Conservation (phyloP, 2,113 vertebrate species). For the Eretmochelys imbricata region DNA sequence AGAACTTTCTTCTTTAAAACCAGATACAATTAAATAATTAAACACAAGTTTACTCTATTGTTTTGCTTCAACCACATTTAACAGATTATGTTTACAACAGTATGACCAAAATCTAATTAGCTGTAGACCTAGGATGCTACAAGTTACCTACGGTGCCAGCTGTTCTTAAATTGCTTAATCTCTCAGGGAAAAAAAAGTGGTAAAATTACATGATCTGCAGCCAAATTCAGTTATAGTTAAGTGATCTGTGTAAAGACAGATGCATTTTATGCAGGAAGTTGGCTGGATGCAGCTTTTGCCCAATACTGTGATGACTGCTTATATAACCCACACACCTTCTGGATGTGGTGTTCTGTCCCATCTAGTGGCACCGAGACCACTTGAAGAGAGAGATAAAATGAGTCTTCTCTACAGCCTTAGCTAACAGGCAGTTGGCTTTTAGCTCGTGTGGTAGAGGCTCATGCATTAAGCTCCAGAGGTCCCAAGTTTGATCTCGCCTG, state of each 20-base stretch:
- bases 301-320: neutral
- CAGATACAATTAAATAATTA: neutral
- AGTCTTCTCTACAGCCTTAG: too few relatives aligned
- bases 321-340: neutral
- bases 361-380: too few relatives aligned
- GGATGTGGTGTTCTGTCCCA: too few relatives aligned
- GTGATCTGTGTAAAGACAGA: neutral
- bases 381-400: too few relatives aligned
- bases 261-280: neutral
- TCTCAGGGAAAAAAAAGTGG: neutral
- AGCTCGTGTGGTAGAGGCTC: too few relatives aligned
- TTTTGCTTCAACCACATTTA: neutral
- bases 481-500: too few relatives aligned
- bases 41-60: neutral
- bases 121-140: neutral
- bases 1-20: neutral
- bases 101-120: neutral
- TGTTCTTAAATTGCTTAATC: neutral
- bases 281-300: neutral
- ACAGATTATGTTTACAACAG: neutral
- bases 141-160: neutral
- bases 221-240: neutral
- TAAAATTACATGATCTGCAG: neutral
- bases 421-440: too few relatives aligned
- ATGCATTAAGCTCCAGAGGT: too few relatives aligned